Base-by-base conservation (phyloP, 2,797 vertebrate genomes). In the Enteromius afrohamiltoni region DNA sequence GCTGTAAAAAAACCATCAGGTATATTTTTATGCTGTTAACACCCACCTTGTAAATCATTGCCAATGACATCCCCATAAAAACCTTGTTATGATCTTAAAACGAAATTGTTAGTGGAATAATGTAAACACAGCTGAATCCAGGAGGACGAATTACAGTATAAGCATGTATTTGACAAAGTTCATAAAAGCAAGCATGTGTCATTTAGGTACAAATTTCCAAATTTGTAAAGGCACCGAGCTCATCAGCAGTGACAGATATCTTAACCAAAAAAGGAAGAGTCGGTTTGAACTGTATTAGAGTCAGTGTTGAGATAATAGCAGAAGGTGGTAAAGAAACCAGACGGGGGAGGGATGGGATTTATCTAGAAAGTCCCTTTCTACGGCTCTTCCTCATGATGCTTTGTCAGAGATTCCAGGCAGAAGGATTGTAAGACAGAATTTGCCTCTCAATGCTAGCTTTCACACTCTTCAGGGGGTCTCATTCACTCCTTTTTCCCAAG, bases 401-500 rank as follows among this genome's bases (percentile, higher is more conserved):
- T 86, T 84, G 84, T 86, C 74, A 65, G 55, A 82, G 64, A 80
- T 82, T 80, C 75, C 67, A 85, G 65, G 51, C 31, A 34, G 67
- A 58, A 74, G 77, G 73, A 79, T 34, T 55, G 31, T 65, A 60
- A 76, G 55, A 71, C 70, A 70, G 14, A 37, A 83, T 88, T 86
- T 75, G 85, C 85, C 51, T 77, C 74, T 85, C 42, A 84, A 84
- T 83, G 80, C 47, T 37, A 67, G 58, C 40, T 68, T 67, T 83
- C 77, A 79, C 74, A 78, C 85, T 82, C 77, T 40, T 64, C 58
- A 58, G 67, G 84, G 77, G 85, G 67, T 58, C 79, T 77, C 62
- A 82, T 82, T 85, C 80, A 47, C 34, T 26, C 49, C 49, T 71
- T 17, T 79, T 68, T 45, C 68, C 68, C 70, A 79, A 69, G 64